Conservation (phyloP, 2,797 vertebrate species). For the Sebastes hopkinsi region DNA sequence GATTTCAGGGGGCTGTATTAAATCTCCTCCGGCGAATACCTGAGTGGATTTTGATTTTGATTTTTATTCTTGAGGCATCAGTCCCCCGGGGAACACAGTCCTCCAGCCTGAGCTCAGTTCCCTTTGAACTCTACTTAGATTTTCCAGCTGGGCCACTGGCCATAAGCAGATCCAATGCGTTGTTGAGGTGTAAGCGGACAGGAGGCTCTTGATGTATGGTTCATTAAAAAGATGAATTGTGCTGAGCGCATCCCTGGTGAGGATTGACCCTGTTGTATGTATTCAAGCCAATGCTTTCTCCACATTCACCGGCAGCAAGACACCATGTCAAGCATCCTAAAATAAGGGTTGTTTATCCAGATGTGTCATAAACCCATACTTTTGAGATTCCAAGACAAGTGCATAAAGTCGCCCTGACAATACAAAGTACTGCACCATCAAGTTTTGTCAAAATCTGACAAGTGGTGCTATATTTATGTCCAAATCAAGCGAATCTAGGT, state of each 20-base stretch:
- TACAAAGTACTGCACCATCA: neutral
- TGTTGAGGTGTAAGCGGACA: constrained; percentile 34
- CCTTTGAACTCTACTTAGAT: constrained; percentile 72
- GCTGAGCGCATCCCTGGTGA: constrained; percentile 38
- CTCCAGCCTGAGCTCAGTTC: constrained; percentile 40
- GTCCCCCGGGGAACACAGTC: constrained; percentile 22
- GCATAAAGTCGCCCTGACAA: neutral
- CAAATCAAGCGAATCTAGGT: neutral
- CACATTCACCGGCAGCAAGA: neutral
- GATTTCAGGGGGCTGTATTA: constrained; percentile 50
- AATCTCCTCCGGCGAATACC: constrained; percentile 65
- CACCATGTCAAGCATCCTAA: neutral
- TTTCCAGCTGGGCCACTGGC: constrained; percentile 34
- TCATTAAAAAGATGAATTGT: constrained; percentile 69
- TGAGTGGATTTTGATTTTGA: constrained; percentile 54
- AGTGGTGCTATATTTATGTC: neutral
- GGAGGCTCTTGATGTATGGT: constrained; percentile 55
- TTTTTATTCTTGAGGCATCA: constrained; percentile 53
- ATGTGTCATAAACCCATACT: neutral
- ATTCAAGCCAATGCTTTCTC: constrained; percentile 40
- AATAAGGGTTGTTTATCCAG: neutral
- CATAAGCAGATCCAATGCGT: constrained; percentile 46
- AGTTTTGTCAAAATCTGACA: neutral
- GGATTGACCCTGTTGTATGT: constrained; percentile 30
- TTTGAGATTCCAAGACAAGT: neutral